A percentile compares a stretch with the other conserved stretches of the same genome.
phyloP scores from a whole-genome alignment of 2,113 vertebrate species.

The Gobio gobio region DNA sequence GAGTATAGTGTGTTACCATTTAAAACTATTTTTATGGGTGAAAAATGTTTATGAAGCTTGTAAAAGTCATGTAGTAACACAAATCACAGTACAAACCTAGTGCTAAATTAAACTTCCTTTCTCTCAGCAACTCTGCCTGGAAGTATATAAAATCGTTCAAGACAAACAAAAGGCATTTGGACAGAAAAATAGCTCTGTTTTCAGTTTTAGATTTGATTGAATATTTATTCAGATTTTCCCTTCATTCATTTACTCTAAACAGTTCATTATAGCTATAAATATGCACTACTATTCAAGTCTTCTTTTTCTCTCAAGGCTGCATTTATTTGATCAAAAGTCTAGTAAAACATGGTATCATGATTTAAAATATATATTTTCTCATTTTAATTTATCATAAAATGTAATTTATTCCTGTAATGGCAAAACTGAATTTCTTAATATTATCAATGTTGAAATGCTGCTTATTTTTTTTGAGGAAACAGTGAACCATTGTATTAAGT shows the following conservation, averaged over 20 bases:
- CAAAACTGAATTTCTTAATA: no score
- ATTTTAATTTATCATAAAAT: no score
- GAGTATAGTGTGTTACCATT: constrained; percentile 44
- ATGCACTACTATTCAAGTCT: no score
- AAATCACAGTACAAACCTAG: constrained; percentile 32
- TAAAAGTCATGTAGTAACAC: constrained; percentile 63
- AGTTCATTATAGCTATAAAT: no score
- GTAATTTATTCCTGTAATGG: no score
- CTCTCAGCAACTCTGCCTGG: neutral
- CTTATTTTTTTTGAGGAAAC: no score
- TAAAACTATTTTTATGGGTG: constrained; percentile 45
- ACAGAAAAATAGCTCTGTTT: neutral
- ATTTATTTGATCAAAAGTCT: no score
- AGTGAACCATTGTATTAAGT: neutral
- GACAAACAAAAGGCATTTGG: neutral
- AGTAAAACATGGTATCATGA: no score
- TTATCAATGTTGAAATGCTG: no score
- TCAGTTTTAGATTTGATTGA: neutral
- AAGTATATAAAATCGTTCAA: neutral
- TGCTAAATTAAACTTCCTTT: constrained; percentile 3
- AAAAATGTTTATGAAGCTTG: constrained; percentile 61
- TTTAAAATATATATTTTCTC: no score
- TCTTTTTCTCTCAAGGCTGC: no score
- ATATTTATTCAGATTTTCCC: neutral
- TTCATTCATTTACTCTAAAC: neutral